Percentiles rank a stretch among this genome's conserved stretches.
These are phyloP conservation scores for Drosophila mimica DNA, from an alignment of 2,888 invertebrate genomes.

Conservation along the genomic window DNA sequence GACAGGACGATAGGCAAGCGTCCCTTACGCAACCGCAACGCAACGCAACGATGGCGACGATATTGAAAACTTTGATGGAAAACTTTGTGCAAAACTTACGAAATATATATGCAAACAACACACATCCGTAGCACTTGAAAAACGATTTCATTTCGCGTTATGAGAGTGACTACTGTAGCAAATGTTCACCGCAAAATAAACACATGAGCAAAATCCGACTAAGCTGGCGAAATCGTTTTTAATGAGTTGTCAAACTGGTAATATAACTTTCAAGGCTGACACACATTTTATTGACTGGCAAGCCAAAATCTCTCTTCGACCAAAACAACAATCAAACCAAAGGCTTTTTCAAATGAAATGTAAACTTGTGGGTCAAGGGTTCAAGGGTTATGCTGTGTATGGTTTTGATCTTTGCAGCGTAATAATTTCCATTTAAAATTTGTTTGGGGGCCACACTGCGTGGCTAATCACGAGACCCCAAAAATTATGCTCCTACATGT, in stretches of 20 bases:
- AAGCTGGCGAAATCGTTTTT: constrained; percentile 4
- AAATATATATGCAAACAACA: constrained; percentile 12
- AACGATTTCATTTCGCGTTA: constrained; percentile 1
- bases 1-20: constrained; percentile 4
- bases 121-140: constrained; percentile 15
- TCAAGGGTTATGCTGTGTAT: constrained; percentile 7
- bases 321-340: constrained; percentile 4
- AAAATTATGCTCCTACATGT: background rate
- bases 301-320: constrained; percentile 10
- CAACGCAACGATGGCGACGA: constrained; percentile 29
- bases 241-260: constrained; percentile 16
- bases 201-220: background rate
- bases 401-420: constrained; percentile 66
- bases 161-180: background rate
- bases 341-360: constrained; percentile 11
- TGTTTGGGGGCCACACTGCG: constrained; percentile 9
- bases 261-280: constrained; percentile 13
- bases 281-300: constrained; percentile 14
- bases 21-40: constrained; percentile 57
- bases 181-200: background rate
- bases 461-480: constrained; percentile 36
- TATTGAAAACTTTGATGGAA: constrained; percentile 51
- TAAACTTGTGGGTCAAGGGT: constrained; percentile 34
- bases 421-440: constrained; percentile 45
- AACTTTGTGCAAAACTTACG: constrained; percentile 45